Percentiles rank a stretch among this genome's conserved stretches.
Conservation (phyloP, 2,797 vertebrate genomes). For the Ptychadena robeensis region DNA sequence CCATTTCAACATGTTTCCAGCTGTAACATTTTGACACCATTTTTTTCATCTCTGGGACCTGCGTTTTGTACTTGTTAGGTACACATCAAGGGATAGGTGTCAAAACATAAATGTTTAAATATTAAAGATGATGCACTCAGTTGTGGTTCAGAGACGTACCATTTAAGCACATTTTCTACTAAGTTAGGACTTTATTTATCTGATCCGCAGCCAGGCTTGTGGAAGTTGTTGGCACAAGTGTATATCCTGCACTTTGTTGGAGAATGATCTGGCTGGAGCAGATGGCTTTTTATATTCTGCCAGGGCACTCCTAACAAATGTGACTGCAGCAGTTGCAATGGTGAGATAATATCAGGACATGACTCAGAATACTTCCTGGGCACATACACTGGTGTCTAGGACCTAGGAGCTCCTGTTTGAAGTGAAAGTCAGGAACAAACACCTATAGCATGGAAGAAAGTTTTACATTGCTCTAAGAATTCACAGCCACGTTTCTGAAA, state of each 20-base stretch:
- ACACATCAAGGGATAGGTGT: constrained; percentile 25
- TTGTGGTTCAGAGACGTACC: constrained; percentile 7
- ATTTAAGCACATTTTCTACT: constrained; percentile 31
- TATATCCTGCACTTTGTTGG: constrained; percentile 14
- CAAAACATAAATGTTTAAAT: constrained; percentile 39
- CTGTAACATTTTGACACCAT: constrained; percentile 43
- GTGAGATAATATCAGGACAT: constrained; percentile 19
- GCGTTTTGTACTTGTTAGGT: neutral
- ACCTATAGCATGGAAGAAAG: neutral
- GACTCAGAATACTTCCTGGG: constrained; percentile 25
- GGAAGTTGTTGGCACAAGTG: constrained; percentile 32
- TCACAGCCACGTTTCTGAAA: no score
- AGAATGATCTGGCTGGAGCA: constrained; percentile 21
- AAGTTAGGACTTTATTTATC: constrained; percentile 29
- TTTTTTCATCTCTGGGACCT: constrained; percentile 29
- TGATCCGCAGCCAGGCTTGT: constrained; percentile 34
- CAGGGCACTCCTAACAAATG: constrained; percentile 31
- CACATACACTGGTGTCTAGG: neutral
- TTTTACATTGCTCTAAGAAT: no score
- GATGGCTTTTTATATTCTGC: constrained; percentile 48
- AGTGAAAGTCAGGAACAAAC: constrained; percentile 1
- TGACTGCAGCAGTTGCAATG: constrained; percentile 1
- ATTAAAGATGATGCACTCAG: constrained; percentile 23
- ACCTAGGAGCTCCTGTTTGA: constrained; percentile 9
- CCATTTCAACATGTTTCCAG: constrained; percentile 49